Percentiles rank a stretch among this genome's conserved stretches.
These are phyloP conservation scores for Collichthys lucidus DNA, from an alignment of 2,113 vertebrate species.

Conservation along the genomic window DNA sequence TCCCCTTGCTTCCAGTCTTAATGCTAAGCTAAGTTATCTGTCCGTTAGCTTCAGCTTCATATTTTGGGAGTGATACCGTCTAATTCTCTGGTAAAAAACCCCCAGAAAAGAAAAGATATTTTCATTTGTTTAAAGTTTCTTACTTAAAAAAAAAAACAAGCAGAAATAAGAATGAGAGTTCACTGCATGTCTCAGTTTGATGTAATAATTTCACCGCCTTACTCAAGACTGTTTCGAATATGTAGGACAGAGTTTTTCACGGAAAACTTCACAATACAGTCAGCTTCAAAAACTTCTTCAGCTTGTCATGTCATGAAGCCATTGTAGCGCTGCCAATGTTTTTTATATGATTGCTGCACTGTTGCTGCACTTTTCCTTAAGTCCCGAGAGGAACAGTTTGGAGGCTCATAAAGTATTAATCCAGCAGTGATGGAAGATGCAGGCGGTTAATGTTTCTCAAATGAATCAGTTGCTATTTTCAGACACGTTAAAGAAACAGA, in stretches of 20 bases:
- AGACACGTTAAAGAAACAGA: not conserved
- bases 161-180: constrained; percentile 47
- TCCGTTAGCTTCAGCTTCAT: not conserved
- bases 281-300: constrained; percentile 49
- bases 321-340: constrained; percentile 36
- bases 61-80: not conserved
- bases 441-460: constrained; percentile 5
- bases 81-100: not conserved
- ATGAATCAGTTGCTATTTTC: not conserved
- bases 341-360: constrained; percentile 46
- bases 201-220: constrained; percentile 74
- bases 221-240: constrained; percentile 54
- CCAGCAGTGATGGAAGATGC: constrained; percentile 23
- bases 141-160: constrained; percentile 3
- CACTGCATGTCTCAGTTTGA: constrained; percentile 69
- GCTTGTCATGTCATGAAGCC: constrained; percentile 57
- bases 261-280: constrained; percentile 50
- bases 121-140: constrained; percentile 30
- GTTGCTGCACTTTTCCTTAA: constrained; percentile 47
- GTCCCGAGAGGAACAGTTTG: constrained; percentile 41
- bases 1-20: not conserved
- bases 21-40: not conserved
- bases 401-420: constrained; percentile 45
- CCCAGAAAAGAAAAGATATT: not conserved
- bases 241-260: constrained; percentile 66